Conservation (phyloP, 2,797 vertebrate genomes). For the Anolis apletophallus region DNA sequence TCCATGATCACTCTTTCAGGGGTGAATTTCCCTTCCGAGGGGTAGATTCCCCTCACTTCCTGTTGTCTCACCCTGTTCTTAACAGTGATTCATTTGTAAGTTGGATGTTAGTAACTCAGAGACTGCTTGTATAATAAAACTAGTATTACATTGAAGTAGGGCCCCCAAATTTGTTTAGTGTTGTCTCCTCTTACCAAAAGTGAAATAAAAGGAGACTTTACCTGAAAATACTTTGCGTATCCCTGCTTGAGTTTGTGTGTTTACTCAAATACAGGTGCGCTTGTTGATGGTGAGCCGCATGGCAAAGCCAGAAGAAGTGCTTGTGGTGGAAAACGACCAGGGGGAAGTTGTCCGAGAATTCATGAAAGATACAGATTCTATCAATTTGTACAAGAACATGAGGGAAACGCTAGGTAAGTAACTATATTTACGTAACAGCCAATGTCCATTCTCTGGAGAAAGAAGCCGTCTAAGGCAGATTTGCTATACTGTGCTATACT, state of each 20-base stretch:
- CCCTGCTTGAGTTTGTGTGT: neutral
- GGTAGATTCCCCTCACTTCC: too few species aligned
- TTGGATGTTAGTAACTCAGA: too few species aligned
- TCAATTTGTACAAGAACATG: slow-evolving; percentile 99
- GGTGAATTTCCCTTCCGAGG: too few species aligned
- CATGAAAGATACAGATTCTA: slow-evolving; percentile 99
- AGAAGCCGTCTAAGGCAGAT: neutral
- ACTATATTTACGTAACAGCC: neutral
- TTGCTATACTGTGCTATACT: neutral
- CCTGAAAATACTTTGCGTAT: neutral
- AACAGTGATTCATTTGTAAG: too few species aligned
- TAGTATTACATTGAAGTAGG: neutral
- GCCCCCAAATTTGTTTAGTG: neutral
- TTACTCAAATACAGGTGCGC: slow-evolving; percentile 82
- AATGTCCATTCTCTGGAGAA: neutral
- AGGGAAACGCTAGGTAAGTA: slow-evolving; percentile 94
- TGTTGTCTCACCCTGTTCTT: too few species aligned
- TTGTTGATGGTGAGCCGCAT: slow-evolving; percentile 98
- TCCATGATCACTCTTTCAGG: too few species aligned
- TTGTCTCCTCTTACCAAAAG: neutral
- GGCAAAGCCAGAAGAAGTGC: slow-evolving; percentile 97
- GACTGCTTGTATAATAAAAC: neutral
- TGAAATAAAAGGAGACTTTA: neutral
- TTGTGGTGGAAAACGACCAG: slow-evolving; percentile 99
- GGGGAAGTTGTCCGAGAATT: slow-evolving; percentile 98